These are phyloP conservation scores for Oncorhynchus keta DNA, from an alignment of 2,113 vertebrate species.

Conservation along the genomic window DNA sequence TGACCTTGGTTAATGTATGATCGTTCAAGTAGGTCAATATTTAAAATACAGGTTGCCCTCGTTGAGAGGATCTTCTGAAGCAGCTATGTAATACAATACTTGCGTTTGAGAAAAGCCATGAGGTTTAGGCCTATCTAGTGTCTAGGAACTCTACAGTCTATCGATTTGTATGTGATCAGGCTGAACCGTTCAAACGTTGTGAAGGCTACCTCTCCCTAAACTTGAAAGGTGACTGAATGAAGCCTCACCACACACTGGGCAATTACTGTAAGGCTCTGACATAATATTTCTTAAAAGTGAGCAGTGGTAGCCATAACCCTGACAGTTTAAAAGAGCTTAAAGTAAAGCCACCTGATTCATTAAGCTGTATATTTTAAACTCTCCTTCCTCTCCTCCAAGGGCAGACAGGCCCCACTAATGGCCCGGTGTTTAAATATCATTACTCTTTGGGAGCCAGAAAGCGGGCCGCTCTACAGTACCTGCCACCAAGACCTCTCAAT, in stretches of 20 bases:
- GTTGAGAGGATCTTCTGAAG: neutral
- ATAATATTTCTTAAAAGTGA: neutral
- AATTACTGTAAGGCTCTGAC: slow-evolving; percentile 1
- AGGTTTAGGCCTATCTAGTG: neutral
- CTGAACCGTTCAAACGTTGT: neutral
- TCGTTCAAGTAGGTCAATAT: neutral
- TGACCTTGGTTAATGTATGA: neutral
- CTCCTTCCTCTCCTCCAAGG: slow-evolving; percentile 1
- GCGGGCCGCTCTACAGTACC: neutral
- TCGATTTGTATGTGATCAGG: neutral
- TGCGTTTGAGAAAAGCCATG: neutral
- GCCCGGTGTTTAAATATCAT: slow-evolving; percentile 46
- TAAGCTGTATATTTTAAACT: neutral
- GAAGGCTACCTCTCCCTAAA: neutral
- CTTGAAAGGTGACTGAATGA: neutral
- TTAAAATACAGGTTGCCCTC: neutral
- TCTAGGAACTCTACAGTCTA: neutral
- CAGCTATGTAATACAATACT: neutral
- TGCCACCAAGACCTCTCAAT: neutral
- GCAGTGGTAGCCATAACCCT: slow-evolving; percentile 1
- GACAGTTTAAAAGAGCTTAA: neutral
- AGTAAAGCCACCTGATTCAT: neutral
- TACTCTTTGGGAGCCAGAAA: slow-evolving; percentile 34
- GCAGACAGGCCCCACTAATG: slow-evolving; percentile 32
- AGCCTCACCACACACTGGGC: neutral